Conservation (phyloP, 2,888 invertebrate genomes). For the Hirtodrosophila confusa region DNA sequence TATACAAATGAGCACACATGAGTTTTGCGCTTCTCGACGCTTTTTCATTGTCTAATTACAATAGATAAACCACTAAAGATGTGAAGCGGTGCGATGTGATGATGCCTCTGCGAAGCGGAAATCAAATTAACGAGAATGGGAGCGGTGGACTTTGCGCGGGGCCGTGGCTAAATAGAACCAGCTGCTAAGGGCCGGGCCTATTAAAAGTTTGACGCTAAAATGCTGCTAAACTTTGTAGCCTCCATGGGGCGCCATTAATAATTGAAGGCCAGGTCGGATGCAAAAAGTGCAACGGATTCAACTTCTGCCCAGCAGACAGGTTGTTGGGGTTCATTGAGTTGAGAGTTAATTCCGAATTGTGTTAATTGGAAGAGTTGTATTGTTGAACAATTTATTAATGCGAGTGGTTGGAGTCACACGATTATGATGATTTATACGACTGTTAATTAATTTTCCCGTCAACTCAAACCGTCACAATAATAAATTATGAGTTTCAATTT, state of each 20-base stretch:
- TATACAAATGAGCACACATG: conserved; percentile 1
- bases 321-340: not conserved
- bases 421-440: conserved; percentile 8
- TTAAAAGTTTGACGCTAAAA: conserved; percentile 53
- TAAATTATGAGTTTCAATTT: too few relatives aligned
- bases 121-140: conserved; percentile 59
- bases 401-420: conserved; percentile 1
- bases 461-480: conserved; percentile 15
- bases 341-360: conserved; percentile 34
- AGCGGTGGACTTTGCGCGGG: not conserved
- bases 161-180: conserved; percentile 16
- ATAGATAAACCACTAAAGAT: conserved; percentile 59
- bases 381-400: conserved; percentile 32
- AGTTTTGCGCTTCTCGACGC: conserved; percentile 4
- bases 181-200: conserved; percentile 33
- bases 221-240: conserved; percentile 51
- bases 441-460: conserved; percentile 41
- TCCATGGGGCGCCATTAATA: conserved; percentile 51
- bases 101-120: conserved; percentile 41
- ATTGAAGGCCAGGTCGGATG: conserved; percentile 36
- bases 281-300: conserved; percentile 40
- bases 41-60: conserved; percentile 55
- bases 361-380: conserved; percentile 40
- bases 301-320: not conserved
- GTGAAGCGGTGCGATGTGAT: conserved; percentile 28